Conservation (phyloP, 2,888 invertebrate genomes). For the Caenorhabditis doughertyi region DNA sequence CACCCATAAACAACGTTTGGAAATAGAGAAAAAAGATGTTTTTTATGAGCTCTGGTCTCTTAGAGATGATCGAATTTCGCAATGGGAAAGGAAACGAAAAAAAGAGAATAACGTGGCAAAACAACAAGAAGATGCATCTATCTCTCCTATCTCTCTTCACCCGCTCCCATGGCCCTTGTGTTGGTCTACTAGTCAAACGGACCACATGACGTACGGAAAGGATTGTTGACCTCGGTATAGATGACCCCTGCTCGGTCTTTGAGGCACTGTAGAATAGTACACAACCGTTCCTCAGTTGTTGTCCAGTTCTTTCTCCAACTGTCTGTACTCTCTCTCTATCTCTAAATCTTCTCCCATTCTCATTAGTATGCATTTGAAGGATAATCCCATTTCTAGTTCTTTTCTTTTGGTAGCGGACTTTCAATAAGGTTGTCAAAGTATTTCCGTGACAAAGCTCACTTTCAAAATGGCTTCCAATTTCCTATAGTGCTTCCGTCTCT, state of each 20-base stretch:
- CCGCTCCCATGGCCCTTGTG: slow-evolving; percentile 9
- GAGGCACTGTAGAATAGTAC: slow-evolving; percentile 13
- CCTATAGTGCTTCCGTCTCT: background rate
- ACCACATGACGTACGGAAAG: slow-evolving; percentile 13
- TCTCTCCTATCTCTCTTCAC: slow-evolving; percentile 13
- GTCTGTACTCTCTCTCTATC: background rate
- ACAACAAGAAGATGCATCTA: slow-evolving; percentile 15
- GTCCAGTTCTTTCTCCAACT: background rate
- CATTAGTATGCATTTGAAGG: slow-evolving; percentile 40
- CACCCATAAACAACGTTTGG: slow-evolving; percentile 7
- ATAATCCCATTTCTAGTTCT: slow-evolving; percentile 9
- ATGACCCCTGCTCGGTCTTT: slow-evolving; percentile 32
- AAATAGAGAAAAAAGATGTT: slow-evolving; percentile 7
- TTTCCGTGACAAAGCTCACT: background rate
- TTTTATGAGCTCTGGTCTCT: slow-evolving; percentile 45
- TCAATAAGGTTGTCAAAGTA: background rate
- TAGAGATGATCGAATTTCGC: slow-evolving; percentile 53
- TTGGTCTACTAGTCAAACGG: background rate
- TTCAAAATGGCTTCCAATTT: slow-evolving; percentile 23
- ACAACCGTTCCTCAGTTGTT: slow-evolving; percentile 13
- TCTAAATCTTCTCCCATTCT: background rate
- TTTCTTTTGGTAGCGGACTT: background rate
- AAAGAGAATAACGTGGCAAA: slow-evolving; percentile 1
- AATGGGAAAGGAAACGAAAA: too few species aligned
- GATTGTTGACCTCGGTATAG: slow-evolving; percentile 4